Base-by-base conservation (phyloP, 2,113 vertebrate genomes). In the Phoxinus phoxinus region DNA sequence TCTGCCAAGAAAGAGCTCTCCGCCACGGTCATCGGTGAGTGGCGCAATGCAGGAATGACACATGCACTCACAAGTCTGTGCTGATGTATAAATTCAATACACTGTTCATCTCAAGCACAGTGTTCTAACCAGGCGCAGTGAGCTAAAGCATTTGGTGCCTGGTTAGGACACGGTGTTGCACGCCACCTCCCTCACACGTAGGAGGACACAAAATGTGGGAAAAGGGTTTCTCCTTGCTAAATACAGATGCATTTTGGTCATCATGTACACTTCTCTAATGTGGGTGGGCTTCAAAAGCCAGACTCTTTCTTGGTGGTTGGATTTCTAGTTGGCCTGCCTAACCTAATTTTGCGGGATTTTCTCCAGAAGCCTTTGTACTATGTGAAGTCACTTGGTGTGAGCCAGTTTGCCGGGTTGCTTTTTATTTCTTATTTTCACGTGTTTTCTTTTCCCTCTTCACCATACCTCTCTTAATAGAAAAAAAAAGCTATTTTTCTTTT, bases 1-100 rank as follows among this genome's bases (percentile, higher is more conserved):
- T 90, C 88, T 0, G 92, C 91, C 84, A 91, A 73, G 0, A 87
- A 92, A 0, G 95, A 96, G 84, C 92, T 96, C 86, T 89, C 91
- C 80, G 83, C 95, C 63, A 8, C 90, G 4, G 95, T 97, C 79
- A 94, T 94, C 89, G 96, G 97, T 97, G 90, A 96, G 95, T 84
- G 85, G 4, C 11, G 3, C 15, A 12, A 25, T 30, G 65, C 21
- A 73, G 78, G 73, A 74, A 73, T 84, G 74, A 27, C 81, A 32
- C 77, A 86, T 46, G 77, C 82, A 86, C 72, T 63, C n/a, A 83
- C 2, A 2, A 7, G 53, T 21, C 53, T 23, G 53, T 56, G 53
- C 53, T 48, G 1, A 78, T 15, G 32, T 25, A 58, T 35, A 84
- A 3, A 9, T 12, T 37, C 30, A 78, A 7, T 80, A n/a, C 56